Evolutionary conservation across 2,888 invertebrate genomes (phyloP), one percentile per base, ranked within the genome.

Genomic region (Leptogaster cylindrica): DNA sequence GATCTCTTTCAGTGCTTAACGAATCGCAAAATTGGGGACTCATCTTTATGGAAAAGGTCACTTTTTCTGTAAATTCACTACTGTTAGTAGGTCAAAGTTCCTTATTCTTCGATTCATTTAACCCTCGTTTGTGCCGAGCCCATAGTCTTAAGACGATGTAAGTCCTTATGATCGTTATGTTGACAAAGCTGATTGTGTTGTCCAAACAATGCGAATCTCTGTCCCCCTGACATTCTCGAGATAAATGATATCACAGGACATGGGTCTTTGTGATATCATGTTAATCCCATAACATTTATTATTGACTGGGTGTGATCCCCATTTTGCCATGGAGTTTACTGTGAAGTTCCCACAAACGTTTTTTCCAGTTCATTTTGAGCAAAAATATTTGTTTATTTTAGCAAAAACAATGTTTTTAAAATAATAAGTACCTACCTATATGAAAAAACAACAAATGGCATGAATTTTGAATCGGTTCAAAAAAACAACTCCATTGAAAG

Each of bases 91-190:
- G 63, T 63, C 63, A 63, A 41, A 63, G 63, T 63, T 63, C 46
- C 63, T 51, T 51, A 65, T 65, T 65, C 50, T 65, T 65, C 65
- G 65, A 65, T 65, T 65, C 65, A 65, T 65, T 65, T 65, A 65
- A 65, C 65, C 51, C 41, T 31, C 36, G 27, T 10, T 39, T 39
- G 41, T 20, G n/a, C 39, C 14, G 41, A 12, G 23, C 58, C 58
- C 39, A 41, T 39, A 28, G 20, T 25, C 58, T 39, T 39, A 58
- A 58, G 58, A 58, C 41, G 39, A 58, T 36, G 58, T 58, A 58
- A 51, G 50, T 65, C 48, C 23, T 64, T 65, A 65, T 65, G 48
- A 51, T 65, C 36, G 36, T 39, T 50, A 65, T 65, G 65, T 65
- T 65, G 65, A 65, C 65, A 65, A 65, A 65, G 65, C 65, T 51